A percentile compares a stretch with the other conserved stretches of the same genome.
phyloP scores from a whole-genome alignment of 2,113 vertebrate genomes.

The rabbit (Oryctolagus cuniculus) region DNA sequence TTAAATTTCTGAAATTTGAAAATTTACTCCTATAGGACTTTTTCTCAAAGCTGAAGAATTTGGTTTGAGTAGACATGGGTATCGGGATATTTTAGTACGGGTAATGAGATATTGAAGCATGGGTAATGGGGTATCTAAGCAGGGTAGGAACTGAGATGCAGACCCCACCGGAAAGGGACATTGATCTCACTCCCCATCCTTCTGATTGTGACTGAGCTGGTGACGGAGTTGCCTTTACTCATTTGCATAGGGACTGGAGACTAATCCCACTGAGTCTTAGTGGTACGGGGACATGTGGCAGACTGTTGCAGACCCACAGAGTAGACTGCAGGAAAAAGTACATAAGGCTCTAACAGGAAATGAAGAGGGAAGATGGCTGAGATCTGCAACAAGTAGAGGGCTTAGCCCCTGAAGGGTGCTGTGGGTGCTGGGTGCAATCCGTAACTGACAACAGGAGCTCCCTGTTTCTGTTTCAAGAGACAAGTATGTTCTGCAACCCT shows the following conservation, averaged over 20 bases:
- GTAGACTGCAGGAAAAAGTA: background rate
- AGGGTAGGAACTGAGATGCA: background rate
- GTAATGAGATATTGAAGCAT: too few relatives aligned
- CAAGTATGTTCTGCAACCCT: background rate
- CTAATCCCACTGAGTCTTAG: background rate
- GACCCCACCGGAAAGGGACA: too few relatives aligned
- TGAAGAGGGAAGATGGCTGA: background rate
- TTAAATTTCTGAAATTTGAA: constrained; percentile 11
- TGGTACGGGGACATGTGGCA: background rate
- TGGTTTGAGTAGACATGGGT: background rate
- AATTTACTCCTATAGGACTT: background rate
- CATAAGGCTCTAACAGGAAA: background rate
- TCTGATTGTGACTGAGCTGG: background rate
- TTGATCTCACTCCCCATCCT: background rate
- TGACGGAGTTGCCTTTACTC: background rate
- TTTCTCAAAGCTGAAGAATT: background rate
- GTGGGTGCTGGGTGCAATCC: background rate
- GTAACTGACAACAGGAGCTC: background rate
- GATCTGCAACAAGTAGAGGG: background rate
- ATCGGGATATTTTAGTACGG: background rate
- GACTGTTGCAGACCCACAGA: background rate
- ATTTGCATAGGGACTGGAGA: background rate
- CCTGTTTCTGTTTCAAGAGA: background rate
- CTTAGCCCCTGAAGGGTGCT: background rate
- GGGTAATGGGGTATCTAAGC: background rate